Evolutionary conservation across 2,797 vertebrate species (phyloP), one percentile per base, ranked within the genome.

Genomic region (Cryptoblepharus egeriae): DNA sequence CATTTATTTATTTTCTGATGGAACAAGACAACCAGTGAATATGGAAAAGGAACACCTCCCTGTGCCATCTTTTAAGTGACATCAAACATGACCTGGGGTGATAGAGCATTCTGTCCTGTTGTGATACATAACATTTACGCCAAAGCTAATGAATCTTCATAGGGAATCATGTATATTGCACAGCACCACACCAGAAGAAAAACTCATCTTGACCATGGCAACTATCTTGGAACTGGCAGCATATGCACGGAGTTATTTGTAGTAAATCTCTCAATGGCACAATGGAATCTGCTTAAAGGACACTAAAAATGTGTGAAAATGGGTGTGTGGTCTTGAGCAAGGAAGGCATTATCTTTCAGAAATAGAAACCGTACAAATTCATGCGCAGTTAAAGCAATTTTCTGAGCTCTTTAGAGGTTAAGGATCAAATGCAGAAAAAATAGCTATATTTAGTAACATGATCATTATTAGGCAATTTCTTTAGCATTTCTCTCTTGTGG

Each of bases 1-100:
- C 35, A 57, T 85, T 86, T 87, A 42, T 35, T 12, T 86, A 84
- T 88, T 84, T 65, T 37, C 22, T 22, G 67, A 16, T 80, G 87
- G 39, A 0, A 78, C 70, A 63, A 87, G 77, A 12, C 70, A 85
- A 84, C 10, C 82, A 58, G 61, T 81, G 70, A 87, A 84, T 65
- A 4, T 64, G 37, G 39, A n/a, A 88, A 73, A 88, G 68, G 69
- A 82, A 73, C 75, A 11, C 4, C 80, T 87, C 26, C 15, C 76
- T 83, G 24, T 0, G 3, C n/a, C 89, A 26, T 72, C 83, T 80
- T 87, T 87, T 4, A 77, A 75, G 77, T 65, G 13, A 77, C 18
- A 87, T 82, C 0, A 84, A 86, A 90, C 85, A 67, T 32, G 80
- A 76, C 12, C 22, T 1, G 1, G 77, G 26, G n/a, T 32, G n/a